A percentile compares a stretch with the other conserved stretches of the same genome.
Evolutionary conservation across 2,113 vertebrate species (phyloP).

Genomic region (Helogale parvula): DNA sequence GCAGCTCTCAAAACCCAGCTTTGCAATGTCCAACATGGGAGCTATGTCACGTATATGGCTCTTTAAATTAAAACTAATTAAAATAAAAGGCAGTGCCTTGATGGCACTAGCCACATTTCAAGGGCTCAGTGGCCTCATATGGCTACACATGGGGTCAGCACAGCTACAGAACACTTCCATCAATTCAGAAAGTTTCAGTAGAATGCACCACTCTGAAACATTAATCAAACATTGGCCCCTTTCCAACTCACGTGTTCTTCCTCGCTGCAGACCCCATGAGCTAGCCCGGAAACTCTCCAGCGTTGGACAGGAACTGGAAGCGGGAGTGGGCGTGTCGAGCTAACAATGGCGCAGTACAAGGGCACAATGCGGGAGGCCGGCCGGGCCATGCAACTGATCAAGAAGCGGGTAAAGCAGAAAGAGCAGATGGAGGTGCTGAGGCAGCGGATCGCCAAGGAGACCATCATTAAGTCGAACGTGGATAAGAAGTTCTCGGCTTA

Average conservation of each 20-base stretch:
- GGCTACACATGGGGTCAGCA: accelerated
- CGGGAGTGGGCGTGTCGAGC: accelerated
- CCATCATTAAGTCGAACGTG: slow-evolving; percentile 93
- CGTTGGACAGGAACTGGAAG: too few species aligned
- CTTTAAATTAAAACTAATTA: not conserved
- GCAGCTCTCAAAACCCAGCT: not conserved
- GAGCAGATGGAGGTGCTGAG: slow-evolving; percentile 66
- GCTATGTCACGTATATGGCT: not conserved
- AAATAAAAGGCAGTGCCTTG: not conserved
- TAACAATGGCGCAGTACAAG: slow-evolving; percentile 59
- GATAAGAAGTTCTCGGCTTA: slow-evolving; percentile 94
- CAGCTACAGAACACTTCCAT: not conserved
- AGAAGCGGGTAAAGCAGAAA: slow-evolving; percentile 59
- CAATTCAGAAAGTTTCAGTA: not conserved
- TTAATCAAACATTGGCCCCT: too few species aligned
- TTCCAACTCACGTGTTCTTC: not conserved
- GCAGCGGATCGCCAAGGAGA: slow-evolving; percentile 81
- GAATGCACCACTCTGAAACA: accelerated
- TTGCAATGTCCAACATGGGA: not conserved
- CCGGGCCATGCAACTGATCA: slow-evolving; percentile 65
- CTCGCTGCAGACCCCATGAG: not conserved
- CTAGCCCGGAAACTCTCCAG: accelerated
- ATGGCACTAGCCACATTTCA: not conserved
- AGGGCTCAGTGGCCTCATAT: not conserved
- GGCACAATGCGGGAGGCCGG: slow-evolving; percentile 71